These are phyloP conservation scores for Anhinga rufa DNA, from an alignment of 2,113 vertebrate genomes.

Conservation along the genomic window DNA sequence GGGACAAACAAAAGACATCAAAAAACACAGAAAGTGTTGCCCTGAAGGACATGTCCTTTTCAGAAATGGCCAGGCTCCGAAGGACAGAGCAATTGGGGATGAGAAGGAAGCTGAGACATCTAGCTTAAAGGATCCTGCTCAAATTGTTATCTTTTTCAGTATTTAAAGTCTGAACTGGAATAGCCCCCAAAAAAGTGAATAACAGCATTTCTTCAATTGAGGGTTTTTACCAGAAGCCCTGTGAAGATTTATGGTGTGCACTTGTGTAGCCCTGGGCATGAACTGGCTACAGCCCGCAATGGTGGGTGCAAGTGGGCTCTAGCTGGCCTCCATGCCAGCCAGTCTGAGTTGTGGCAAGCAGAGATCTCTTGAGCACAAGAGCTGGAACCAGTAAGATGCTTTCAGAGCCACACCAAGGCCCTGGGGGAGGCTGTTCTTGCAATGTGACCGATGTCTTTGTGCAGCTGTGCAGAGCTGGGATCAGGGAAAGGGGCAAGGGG, in stretches of 20 bases:
- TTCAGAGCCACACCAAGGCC: neutral
- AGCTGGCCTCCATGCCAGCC: neutral
- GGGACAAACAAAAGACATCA: neutral
- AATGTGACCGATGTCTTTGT: neutral
- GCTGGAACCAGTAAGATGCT: neutral
- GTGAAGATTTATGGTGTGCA: neutral
- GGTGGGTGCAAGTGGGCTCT: neutral
- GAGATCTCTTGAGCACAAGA: neutral
- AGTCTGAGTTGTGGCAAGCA: neutral
- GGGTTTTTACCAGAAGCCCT: neutral
- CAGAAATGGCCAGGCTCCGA: neutral
- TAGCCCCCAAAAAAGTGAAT: neutral
- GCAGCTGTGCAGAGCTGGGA: neutral
- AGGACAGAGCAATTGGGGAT: neutral
- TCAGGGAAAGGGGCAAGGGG: neutral
- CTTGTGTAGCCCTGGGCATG: fast-evolving
- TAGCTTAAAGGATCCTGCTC: neutral
- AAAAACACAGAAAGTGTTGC: neutral
- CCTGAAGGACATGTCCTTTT: neutral
- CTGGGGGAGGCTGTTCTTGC: neutral
- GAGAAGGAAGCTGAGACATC: neutral
- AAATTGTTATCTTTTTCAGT: neutral
- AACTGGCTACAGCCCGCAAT: neutral
- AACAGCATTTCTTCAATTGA: neutral
- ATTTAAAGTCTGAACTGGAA: neutral